phyloP scores from a whole-genome alignment of 2,113 vertebrate species.

The Ceyx cyanopectus region DNA sequence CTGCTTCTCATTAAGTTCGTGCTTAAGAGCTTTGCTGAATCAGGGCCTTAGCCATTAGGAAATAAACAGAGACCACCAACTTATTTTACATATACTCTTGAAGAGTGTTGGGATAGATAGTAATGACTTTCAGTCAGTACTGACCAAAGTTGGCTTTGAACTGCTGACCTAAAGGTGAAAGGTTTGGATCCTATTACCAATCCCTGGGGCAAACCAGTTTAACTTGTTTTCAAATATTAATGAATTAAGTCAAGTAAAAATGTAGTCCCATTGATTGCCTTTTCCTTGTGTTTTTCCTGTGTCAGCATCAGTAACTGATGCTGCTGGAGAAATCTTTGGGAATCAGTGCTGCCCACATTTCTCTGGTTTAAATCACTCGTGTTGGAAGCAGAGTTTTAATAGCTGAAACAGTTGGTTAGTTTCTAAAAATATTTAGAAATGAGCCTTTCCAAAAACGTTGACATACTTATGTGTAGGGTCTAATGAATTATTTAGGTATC shows the following conservation, averaged over 20 bases:
- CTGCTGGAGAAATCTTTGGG: background rate
- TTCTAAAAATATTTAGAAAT: conserved; percentile 48
- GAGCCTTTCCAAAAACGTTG: background rate
- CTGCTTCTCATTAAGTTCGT: conserved; percentile 60
- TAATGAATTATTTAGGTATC: conserved; percentile 65
- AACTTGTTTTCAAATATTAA: conserved; percentile 69
- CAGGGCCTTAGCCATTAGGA: conserved; percentile 58
- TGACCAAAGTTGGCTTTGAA: conserved; percentile 61
- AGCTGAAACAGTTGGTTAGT: background rate
- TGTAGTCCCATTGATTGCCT: conserved; percentile 48
- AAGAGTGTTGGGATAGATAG: conserved; percentile 42
- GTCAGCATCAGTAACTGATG: conserved; percentile 16
- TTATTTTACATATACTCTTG: conserved; percentile 52
- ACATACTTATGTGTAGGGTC: background rate
- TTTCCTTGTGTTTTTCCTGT: background rate
- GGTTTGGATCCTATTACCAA: conserved; percentile 58
- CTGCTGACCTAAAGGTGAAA: conserved; percentile 68
- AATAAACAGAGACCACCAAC: conserved; percentile 70
- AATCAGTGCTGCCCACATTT: background rate
- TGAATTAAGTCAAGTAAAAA: conserved; percentile 62
- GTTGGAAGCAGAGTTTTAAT: background rate
- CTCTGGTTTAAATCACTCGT: conserved; percentile 34
- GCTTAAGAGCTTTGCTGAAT: conserved; percentile 66
- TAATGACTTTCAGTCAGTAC: conserved; percentile 68
- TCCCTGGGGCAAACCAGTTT: conserved; percentile 56